These are phyloP conservation scores for Formica exsecta DNA, from an alignment of 1,140 invertebrate species.

Conservation along the genomic window DNA sequence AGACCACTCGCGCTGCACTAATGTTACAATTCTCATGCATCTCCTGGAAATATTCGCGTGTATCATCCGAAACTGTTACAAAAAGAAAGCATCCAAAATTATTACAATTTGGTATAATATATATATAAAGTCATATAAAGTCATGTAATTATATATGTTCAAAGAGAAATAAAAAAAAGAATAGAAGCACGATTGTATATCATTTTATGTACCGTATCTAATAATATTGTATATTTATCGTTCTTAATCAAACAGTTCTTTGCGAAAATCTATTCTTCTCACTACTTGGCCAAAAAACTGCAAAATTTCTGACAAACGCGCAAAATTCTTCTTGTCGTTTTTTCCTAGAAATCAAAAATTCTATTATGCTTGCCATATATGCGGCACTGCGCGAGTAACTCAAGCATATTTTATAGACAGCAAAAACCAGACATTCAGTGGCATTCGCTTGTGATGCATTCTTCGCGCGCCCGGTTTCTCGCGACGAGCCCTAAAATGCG, in stretches of 20 bases:
- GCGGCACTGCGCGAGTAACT: conserved; percentile 8
- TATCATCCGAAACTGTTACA: background rate
- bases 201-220: background rate
- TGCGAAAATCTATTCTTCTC: background rate
- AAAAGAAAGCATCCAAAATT: background rate
- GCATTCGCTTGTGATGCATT: conserved; percentile 49
- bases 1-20: conserved; percentile 24
- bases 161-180: background rate
- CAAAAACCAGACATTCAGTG: conserved; percentile 37
- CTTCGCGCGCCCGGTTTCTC: conserved; percentile 5
- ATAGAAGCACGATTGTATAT: background rate
- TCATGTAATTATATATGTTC: background rate
- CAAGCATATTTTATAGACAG: conserved; percentile 45
- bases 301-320: conserved; percentile 21
- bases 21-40: conserved; percentile 32
- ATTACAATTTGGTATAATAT: background rate
- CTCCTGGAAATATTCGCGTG: background rate
- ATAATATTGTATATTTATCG: background rate
- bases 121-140: background rate
- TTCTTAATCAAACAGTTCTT: background rate
- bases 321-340: background rate
- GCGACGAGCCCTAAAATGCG: conserved; percentile 47
- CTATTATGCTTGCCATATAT: conserved; percentile 51
- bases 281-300: conserved; percentile 9
- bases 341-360: conserved; percentile 39